Percentiles rank a stretch among this genome's conserved stretches.
phyloP scores from a whole-genome alignment of 2,797 vertebrate species.

The Micrastur ruficollis region DNA sequence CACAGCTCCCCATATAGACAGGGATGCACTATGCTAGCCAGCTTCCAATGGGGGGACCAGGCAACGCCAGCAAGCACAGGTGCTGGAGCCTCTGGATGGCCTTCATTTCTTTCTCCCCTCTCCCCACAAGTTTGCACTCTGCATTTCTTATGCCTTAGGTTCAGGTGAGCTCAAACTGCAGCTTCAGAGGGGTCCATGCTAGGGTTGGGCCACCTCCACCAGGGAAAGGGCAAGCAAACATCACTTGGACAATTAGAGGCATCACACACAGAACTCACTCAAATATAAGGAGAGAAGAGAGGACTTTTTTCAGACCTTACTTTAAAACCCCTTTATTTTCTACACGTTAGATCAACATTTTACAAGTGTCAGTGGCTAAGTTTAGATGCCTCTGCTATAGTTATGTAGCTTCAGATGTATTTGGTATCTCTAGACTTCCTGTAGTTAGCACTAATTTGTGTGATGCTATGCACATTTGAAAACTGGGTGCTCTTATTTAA shows the following conservation, averaged over 20 bases:
- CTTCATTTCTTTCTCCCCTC: not conserved
- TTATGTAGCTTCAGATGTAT: not conserved
- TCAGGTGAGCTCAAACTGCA: not conserved
- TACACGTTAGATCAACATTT: not conserved
- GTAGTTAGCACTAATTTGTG: not conserved
- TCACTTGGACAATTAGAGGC: not conserved
- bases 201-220: not conserved
- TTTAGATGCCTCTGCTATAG: not conserved
- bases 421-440: not conserved
- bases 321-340: not conserved
- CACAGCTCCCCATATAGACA: accelerated
- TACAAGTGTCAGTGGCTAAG: not conserved
- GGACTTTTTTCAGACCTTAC: not conserved
- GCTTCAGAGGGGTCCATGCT: not conserved
- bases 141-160: not conserved
- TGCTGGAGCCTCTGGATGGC: accelerated
- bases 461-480: not conserved
- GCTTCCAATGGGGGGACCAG: not conserved
- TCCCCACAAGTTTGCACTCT: not conserved
- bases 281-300: not conserved
- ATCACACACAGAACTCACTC: not conserved
- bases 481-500: not conserved
- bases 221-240: not conserved
- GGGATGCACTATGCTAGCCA: accelerated
- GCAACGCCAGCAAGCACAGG: accelerated